A percentile compares a stretch with the other conserved stretches of the same genome.
Evolutionary conservation across 1,140 invertebrate genomes (phyloP).

Genomic region (Cecropterus lyciades): DNA sequence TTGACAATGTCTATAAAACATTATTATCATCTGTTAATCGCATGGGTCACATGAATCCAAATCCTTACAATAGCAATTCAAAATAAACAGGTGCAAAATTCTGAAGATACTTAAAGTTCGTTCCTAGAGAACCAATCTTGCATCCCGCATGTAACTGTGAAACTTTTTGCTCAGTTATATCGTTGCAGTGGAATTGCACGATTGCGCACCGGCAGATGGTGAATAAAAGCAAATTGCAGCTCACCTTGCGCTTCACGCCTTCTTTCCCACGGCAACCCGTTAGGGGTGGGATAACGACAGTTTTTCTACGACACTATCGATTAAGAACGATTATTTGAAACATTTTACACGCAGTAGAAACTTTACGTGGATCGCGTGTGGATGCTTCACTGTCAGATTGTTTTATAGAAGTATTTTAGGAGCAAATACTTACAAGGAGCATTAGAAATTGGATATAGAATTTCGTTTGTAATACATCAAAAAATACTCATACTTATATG

Average conservation of each 20-base stretch:
- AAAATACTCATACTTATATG: too few species aligned
- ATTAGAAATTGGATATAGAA: too few species aligned
- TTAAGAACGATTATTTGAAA: too few species aligned
- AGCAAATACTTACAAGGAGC: too few species aligned
- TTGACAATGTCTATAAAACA: too few species aligned
- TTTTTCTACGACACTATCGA: background rate
- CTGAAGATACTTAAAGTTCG: background rate
- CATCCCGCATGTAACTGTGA: slow-evolving; percentile 38
- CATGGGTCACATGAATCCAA: background rate
- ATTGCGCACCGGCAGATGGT: slow-evolving; percentile 55
- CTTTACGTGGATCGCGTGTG: too few species aligned
- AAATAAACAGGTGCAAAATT: background rate
- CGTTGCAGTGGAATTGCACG: slow-evolving; percentile 45
- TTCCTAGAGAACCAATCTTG: slow-evolving; percentile 44
- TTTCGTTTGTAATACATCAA: too few species aligned
- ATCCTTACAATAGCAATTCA: background rate
- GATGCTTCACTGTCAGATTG: too few species aligned
- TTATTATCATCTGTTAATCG: too few species aligned
- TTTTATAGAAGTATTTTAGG: too few species aligned
- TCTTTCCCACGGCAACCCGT: slow-evolving; percentile 54
- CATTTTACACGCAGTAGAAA: too few species aligned
- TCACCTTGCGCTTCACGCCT: slow-evolving; percentile 47
- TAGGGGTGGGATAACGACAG: background rate
- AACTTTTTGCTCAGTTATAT: slow-evolving; percentile 47
- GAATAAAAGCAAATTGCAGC: slow-evolving; percentile 63